A percentile compares a stretch with the other conserved stretches of the same genome.
These are phyloP conservation scores for Heterotilapia buettikoferi DNA, from an alignment of 2,113 vertebrate species.

Conservation along the genomic window DNA sequence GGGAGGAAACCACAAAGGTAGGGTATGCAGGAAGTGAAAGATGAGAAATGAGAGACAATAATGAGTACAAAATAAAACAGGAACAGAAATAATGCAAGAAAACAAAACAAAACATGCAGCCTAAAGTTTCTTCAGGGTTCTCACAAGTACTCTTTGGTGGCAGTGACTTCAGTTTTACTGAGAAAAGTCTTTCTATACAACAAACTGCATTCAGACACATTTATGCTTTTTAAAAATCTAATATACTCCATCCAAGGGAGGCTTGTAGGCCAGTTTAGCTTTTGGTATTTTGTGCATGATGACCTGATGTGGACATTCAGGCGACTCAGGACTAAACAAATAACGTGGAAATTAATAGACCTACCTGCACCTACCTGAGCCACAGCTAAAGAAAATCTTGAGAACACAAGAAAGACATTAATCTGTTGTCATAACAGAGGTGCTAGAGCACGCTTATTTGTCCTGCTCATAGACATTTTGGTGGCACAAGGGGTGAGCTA, in stretches of 20 bases:
- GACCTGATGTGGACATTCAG: neutral
- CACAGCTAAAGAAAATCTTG: neutral
- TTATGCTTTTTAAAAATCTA: neutral
- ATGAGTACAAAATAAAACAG: neutral
- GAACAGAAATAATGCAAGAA: neutral
- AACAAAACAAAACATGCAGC: neutral
- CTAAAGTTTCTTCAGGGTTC: neutral
- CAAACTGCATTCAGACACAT: neutral
- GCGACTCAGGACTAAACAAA: neutral
- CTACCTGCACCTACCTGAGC: neutral
- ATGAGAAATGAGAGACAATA: neutral
- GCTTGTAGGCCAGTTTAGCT: neutral
- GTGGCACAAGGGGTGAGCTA: neutral
- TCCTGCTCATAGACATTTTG: neutral
- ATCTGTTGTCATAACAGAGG: neutral
- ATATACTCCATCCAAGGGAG: neutral
- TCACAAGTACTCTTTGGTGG: neutral
- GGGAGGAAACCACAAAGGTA: neutral
- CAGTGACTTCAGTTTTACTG: neutral
- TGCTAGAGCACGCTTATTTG: neutral
- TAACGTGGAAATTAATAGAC: neutral
- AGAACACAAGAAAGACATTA: neutral
- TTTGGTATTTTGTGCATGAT: neutral
- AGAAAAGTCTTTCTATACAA: neutral
- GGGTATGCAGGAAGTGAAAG: neutral